These are phyloP conservation scores for Spheniscus mendiculus DNA, from an alignment of 2,113 vertebrate genomes.

Conservation along the genomic window DNA sequence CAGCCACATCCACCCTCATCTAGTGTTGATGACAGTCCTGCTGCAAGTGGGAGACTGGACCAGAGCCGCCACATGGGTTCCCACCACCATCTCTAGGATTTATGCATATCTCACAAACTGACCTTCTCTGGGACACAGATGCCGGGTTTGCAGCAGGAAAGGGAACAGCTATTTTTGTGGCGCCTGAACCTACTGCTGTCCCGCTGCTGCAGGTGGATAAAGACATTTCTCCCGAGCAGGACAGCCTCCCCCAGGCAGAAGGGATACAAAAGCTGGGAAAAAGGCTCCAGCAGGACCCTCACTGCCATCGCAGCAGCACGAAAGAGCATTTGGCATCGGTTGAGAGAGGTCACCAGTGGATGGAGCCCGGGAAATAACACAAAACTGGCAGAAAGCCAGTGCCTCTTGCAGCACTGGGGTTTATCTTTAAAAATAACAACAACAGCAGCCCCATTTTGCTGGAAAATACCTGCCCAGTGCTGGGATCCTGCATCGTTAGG, in stretches of 20 bases:
- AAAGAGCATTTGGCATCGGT: not conserved
- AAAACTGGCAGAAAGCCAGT: not conserved
- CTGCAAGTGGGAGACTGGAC: not conserved
- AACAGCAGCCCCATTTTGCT: not conserved
- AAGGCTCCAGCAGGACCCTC: not conserved
- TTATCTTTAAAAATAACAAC: not conserved
- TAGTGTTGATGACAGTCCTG: not conserved
- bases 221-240: not conserved
- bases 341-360: not conserved
- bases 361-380: not conserved
- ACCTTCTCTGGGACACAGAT: not conserved
- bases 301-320: fast-evolving
- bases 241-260: not conserved
- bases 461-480: not conserved
- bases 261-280: not conserved
- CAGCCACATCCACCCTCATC: not conserved
- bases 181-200: not conserved
- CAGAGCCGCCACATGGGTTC: fast-evolving
- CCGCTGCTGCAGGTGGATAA: not conserved
- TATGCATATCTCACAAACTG: not conserved
- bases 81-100: not conserved
- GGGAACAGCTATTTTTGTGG: not conserved
- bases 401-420: not conserved
- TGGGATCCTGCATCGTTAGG: not conserved
- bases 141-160: not conserved